These are phyloP conservation scores for Acrobasis repandana DNA, from an alignment of 2,888 invertebrate genomes.

Conservation along the genomic window DNA sequence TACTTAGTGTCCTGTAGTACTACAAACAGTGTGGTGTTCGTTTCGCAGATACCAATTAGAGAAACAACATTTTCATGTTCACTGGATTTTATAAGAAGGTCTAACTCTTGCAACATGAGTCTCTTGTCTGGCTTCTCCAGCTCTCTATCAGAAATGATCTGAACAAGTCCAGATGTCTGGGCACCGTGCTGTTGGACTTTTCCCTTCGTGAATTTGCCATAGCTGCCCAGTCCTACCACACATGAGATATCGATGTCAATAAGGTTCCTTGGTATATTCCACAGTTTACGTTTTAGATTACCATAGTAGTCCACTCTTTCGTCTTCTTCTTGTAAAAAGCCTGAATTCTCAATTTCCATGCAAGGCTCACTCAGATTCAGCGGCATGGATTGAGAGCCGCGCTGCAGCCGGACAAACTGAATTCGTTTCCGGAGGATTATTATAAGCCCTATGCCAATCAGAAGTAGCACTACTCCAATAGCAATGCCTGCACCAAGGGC, in stretches of 20 bases:
- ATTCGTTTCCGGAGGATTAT: conserved; percentile 81
- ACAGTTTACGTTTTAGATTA: conserved; percentile 88
- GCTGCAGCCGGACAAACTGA: conserved; percentile 70
- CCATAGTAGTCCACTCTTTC: conserved; percentile 87
- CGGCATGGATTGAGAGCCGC: conserved; percentile 82
- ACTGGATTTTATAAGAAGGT: conserved; percentile 86
- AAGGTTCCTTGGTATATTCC: conserved; percentile 87
- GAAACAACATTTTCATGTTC: conserved; percentile 88
- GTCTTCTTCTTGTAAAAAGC: conserved; percentile 88
- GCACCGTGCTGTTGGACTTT: conserved; percentile 85
- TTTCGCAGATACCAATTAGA: conserved; percentile 91
- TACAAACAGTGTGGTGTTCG: conserved; percentile 88
- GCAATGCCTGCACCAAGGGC: conserved; percentile 84
- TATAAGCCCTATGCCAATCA: conserved; percentile 85
- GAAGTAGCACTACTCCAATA: conserved; percentile 87
- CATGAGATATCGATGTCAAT: conserved; percentile 87
- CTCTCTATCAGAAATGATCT: conserved; percentile 84
- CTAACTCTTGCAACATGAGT: conserved; percentile 86
- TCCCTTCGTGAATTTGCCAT: conserved; percentile 90
- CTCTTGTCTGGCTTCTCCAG: conserved; percentile 79
- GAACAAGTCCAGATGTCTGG: conserved; percentile 82
- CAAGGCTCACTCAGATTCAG: conserved; percentile 90
- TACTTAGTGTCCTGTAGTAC: conserved; percentile 87
- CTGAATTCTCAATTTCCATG: conserved; percentile 91
- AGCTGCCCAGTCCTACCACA: conserved; percentile 88